Percentiles rank a stretch among this genome's conserved stretches.
These are phyloP conservation scores for Procambarus virginalis DNA, from an alignment of 1,140 invertebrate species.

Conservation along the genomic window DNA sequence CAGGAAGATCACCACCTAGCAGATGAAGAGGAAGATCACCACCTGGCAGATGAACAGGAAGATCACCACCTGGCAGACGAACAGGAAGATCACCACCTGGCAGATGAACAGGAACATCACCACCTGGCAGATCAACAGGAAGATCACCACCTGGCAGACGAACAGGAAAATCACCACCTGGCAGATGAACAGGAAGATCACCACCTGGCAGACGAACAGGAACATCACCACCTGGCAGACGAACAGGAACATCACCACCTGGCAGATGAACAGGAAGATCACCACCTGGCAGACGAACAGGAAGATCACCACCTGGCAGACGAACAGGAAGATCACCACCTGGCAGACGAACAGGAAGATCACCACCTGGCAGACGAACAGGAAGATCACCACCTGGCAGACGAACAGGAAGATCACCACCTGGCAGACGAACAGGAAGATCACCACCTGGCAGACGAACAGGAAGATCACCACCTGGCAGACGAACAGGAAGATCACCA, in stretches of 20 bases:
- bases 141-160: background rate
- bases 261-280: background rate
- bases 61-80: no score
- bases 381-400: background rate
- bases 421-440: no score
- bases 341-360: background rate
- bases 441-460: background rate
- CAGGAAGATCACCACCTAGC: no score
- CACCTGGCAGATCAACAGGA: background rate
- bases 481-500: background rate
- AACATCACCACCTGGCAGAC: background rate
- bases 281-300: background rate
- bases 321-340: no score
- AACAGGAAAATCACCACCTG: background rate
- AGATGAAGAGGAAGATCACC: no score
- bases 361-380: background rate
- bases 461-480: background rate
- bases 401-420: background rate
- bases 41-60: no score
- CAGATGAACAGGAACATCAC: no score
- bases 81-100: no score
- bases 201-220: no score
- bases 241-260: background rate
- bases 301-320: no score
- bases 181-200: background rate